Base-by-base conservation (phyloP, 2,797 vertebrate species). In the Pipistrellus kuhlii region DNA sequence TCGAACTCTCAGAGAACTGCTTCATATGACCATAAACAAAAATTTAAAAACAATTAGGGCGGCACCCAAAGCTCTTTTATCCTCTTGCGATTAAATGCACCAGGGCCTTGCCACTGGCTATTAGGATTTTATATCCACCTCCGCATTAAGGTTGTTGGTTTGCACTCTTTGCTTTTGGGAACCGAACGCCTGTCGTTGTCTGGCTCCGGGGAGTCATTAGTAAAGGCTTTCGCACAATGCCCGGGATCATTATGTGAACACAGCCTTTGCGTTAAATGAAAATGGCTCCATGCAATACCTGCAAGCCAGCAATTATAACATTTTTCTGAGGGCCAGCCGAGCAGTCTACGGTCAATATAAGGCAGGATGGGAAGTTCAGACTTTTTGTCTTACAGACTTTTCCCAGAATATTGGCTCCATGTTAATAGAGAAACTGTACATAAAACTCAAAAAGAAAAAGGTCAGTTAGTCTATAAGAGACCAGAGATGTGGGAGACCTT, bases 381-480 rank as follows among this genome's bases (percentile, higher is more conserved):
- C 14, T 96, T 98, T 90, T 98, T 97, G 97, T 98, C 97, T 97
- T 94, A 96, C 93, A 94, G 96, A 98, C 92, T 98, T 98, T 98
- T 98, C 97, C 96, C 97, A 98, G 97, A 98, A 97, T 95, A 96
- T 55, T 97, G 96, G 95, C 96, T 97, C 95, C 94, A 82, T 96
- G 94, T 97, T 98, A 98, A 98, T 81, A 97, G 96, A 97, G 90
- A 98, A 98, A 96, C 96, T 98, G 96, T 97, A 98, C 91, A 97
- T 86, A 78, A 96, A 97, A 96, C 96, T 97, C 96, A 95, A 97
- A 98, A 98, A 85, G 83, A 93, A 97, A 96, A 82, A 81, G 96
- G 94, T 98, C 98, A 98, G 97, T 97, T 98, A 97, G 98, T 97
- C 85, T 95, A 77, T 55, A 91, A 94, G 96, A 95, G 96, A 96